Evolutionary conservation across 2,797 vertebrate genomes (phyloP), one percentile per base, ranked within the genome.

Genomic region (Pangasius mekongensis): DNA sequence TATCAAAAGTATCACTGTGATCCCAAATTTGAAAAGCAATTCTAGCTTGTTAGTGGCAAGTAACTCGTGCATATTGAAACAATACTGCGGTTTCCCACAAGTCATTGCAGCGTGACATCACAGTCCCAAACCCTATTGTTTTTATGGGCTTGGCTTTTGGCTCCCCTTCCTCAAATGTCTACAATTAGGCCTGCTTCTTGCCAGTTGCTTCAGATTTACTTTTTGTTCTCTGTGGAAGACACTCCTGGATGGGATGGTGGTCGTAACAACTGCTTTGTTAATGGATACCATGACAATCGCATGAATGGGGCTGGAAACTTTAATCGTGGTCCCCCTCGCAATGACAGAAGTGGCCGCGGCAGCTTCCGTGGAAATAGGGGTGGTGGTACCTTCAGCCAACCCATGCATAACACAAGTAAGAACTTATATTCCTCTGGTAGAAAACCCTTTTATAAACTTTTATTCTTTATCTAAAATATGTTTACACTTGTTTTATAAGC

Each of bases 231-330:
- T 85, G 10, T 83, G 89, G 33, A 95, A 98, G 96, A 97, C 90
- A 94, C 94, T 90, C 90, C 96, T 87, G 96, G 94, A 85, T 97
- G 96, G 96, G 96, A 95, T 24, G 90, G 91, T 13, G 93, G 91
- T 71, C 96, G 95, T 89, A 95, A 94, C 94, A 97, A 97, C 93
- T 96, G 96, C 92, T 97, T 95, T 94, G 94, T 96, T 92, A 97
- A 97, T 92, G 97, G 97, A 88, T 97, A 94, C 93, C 95, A 97
- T 16, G 96, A 97, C 93, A 95, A 94, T 94, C 96, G 96, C 88
- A 91, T 96, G 92, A 97, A 97, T 85, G 96, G 97, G 84, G 92
- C 89, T 39, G 92, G 89, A 90, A 93, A 91, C 91, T 96, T 92
- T 80, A 94, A 89, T 90, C 90, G 92, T 30, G 96, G 96, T 90